phyloP scores from a whole-genome alignment of 1,140 invertebrate species.

The Orussus abietinus region DNA sequence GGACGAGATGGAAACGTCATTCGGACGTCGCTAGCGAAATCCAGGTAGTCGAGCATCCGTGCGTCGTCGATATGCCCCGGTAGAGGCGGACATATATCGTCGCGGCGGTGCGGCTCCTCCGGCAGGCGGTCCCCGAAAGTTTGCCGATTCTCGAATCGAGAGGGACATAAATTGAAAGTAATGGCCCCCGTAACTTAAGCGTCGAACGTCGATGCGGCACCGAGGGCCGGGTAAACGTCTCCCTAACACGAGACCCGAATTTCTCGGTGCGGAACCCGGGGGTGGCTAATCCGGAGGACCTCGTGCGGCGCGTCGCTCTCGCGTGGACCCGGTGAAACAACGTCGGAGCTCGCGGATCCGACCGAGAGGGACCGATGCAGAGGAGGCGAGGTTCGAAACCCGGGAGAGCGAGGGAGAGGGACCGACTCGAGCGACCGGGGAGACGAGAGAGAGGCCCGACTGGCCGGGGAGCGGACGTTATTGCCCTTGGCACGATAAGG shows the following conservation, averaged over 20 bases:
- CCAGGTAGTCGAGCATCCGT: too few species aligned
- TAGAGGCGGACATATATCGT: too few species aligned
- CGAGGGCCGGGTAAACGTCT: conserved; percentile 31
- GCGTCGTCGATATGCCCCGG: too few species aligned
- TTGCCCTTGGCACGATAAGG: conserved; percentile 37
- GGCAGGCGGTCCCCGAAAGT: conserved; percentile 39
- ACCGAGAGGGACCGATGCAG: too few species aligned
- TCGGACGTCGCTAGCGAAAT: too few species aligned
- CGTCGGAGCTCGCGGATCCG: too few species aligned
- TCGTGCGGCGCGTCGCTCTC: too few species aligned
- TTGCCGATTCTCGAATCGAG: conserved; percentile 35
- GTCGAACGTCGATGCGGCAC: conserved; percentile 27
- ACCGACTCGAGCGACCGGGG: conserved; percentile 7
- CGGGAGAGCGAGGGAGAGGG: conserved; percentile 5
- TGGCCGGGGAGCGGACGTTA: too few species aligned
- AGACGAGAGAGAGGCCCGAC: conserved; percentile 10
- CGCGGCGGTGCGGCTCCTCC: conserved; percentile 10
- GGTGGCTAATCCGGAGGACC: too few species aligned
- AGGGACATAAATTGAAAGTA: conserved; percentile 50
- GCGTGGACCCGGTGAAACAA: too few species aligned
- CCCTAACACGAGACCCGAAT: conserved; percentile 31
- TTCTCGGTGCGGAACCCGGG: conserved; percentile 14
- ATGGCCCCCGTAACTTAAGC: conserved; percentile 29
- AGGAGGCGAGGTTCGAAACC: conserved; percentile 9
- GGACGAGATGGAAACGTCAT: too few species aligned